phyloP scores from a whole-genome alignment of 2,113 vertebrate genomes.

The Menidia beryllina region DNA sequence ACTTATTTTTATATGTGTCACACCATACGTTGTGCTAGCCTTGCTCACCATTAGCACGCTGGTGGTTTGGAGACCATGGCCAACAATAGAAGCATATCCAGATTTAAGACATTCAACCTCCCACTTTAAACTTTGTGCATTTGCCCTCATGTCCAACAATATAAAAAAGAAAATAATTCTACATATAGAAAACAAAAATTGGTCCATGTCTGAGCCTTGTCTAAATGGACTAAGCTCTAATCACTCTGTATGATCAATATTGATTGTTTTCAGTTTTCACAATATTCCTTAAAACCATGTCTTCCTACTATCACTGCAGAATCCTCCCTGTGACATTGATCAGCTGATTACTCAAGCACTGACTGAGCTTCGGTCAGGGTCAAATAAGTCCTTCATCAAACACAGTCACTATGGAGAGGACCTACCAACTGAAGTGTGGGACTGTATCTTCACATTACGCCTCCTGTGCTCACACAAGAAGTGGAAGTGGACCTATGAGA shows the following conservation, averaged over 20 bases:
- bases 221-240: too few species aligned
- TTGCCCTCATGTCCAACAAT: background rate
- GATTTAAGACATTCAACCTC: too few species aligned
- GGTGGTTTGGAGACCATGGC: background rate
- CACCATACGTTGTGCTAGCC: background rate
- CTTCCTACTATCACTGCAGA: slow-evolving; percentile 73
- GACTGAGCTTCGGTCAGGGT: slow-evolving; percentile 83
- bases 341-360: slow-evolving; percentile 85
- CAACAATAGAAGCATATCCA: background rate
- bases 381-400: slow-evolving; percentile 81
- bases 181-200: too few species aligned
- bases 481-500: slow-evolving; percentile 93
- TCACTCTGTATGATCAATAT: too few species aligned
- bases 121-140: too few species aligned
- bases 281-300: background rate
- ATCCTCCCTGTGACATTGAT: slow-evolving; percentile 84
- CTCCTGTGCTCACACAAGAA: slow-evolving; percentile 90
- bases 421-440: slow-evolving; percentile 86
- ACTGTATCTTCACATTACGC: slow-evolving; percentile 87
- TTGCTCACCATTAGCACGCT: background rate
- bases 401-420: slow-evolving; percentile 87
- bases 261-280: too few species aligned
- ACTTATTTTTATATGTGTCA: background rate
- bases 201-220: too few species aligned
- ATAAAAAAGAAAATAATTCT: background rate